Conservation (phyloP, 1,140 invertebrate species). For the Trachelipus rathkii region DNA sequence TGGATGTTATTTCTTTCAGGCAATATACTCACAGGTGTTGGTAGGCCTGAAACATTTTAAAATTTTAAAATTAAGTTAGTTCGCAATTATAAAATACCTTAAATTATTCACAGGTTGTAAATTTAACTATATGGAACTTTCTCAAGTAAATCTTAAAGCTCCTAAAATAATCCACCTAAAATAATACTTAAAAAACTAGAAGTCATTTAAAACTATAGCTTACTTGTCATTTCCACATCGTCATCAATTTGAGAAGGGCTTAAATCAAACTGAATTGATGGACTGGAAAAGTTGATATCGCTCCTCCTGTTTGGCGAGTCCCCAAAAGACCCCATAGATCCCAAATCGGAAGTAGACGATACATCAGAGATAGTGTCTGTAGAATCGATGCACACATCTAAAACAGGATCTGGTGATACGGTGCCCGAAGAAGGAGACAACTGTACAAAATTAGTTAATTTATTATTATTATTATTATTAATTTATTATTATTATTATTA, state of each 20-base stretch:
- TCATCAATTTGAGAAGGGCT: not conserved
- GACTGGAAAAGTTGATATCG: not conserved
- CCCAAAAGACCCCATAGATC: not conserved
- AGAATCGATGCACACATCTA: not conserved
- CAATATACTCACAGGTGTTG: too few species aligned
- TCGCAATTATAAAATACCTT: too few species aligned
- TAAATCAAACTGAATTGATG: not conserved
- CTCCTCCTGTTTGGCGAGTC: not conserved
- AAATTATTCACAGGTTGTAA: too few species aligned
- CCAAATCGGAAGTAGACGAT: not conserved
- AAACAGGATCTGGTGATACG: not conserved
- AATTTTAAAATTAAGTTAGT: too few species aligned
- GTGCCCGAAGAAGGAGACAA: not conserved
- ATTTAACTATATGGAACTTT: too few species aligned
- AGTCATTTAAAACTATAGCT: not conserved
- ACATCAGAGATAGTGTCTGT: not conserved
- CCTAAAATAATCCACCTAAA: too few species aligned
- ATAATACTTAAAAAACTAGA: too few species aligned
- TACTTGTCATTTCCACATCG: not conserved
- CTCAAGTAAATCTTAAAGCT: too few species aligned
- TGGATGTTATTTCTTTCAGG: too few species aligned
- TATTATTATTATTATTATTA: not conserved
- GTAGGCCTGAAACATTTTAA: too few species aligned
- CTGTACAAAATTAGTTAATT: not conserved
- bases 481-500: not conserved